phyloP scores from a whole-genome alignment of 1,140 invertebrate genomes.

The Halictus rubicundus region DNA sequence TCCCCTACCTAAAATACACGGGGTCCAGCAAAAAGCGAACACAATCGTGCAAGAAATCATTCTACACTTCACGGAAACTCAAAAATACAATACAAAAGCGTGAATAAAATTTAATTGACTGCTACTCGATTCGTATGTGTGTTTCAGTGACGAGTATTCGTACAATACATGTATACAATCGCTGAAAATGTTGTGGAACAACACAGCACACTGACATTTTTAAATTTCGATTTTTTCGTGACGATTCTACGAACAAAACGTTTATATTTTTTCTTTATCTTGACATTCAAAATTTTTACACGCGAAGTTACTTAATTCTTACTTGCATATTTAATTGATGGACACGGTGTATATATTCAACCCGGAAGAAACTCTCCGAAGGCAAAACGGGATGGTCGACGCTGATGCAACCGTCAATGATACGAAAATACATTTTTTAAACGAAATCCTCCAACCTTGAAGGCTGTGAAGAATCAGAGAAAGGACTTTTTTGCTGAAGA shows the following conservation, averaged over 20 bases:
- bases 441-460: slow-evolving; percentile 52
- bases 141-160: too few species aligned
- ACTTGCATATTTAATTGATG: background rate
- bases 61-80: background rate
- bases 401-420: slow-evolving; percentile 42
- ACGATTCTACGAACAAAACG: too few species aligned
- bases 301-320: background rate
- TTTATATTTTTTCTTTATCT: too few species aligned
- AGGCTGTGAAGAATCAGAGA: slow-evolving; percentile 9
- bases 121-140: too few species aligned
- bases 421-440: slow-evolving; percentile 45
- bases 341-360: background rate
- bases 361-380: slow-evolving; percentile 17
- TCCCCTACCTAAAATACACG: background rate
- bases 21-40: background rate
- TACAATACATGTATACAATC: too few species aligned
- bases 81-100: too few species aligned
- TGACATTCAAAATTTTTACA: background rate
- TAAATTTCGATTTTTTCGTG: too few species aligned
- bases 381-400: background rate
- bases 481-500: background rate
- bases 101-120: too few species aligned
- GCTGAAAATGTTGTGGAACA: too few species aligned
- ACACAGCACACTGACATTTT: too few species aligned
- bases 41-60: background rate